phyloP scores from a whole-genome alignment of 2,888 invertebrate genomes.

The Molorchus minor region DNA sequence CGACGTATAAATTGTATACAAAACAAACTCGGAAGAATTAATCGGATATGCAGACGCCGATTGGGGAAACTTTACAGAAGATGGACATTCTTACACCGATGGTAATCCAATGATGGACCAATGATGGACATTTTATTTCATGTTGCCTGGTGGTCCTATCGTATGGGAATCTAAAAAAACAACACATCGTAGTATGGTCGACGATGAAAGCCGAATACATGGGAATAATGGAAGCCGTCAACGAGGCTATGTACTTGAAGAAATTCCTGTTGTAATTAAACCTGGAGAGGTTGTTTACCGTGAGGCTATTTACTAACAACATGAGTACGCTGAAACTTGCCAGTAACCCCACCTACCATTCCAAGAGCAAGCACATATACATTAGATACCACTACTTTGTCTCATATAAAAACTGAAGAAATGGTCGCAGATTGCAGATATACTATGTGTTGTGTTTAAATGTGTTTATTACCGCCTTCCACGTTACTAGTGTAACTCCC shows the following conservation, averaged over 20 bases:
- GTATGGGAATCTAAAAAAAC: slow-evolving; percentile 45
- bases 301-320: background rate
- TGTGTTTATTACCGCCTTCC: too few species aligned
- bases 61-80: slow-evolving; percentile 40
- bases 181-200: slow-evolving; percentile 45
- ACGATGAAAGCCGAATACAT: slow-evolving; percentile 47
- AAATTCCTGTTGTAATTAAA: background rate
- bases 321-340: background rate
- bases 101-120: too few species aligned
- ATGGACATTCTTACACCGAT: too few species aligned
- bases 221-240: slow-evolving; percentile 36
- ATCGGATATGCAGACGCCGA: slow-evolving; percentile 43
- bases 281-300: background rate
- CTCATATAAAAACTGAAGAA: background rate
- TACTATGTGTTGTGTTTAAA: background rate
- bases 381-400: background rate
- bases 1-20: slow-evolving; percentile 22
- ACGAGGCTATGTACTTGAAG: slow-evolving; percentile 29
- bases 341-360: background rate
- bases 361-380: background rate
- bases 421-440: background rate
- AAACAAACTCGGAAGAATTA: slow-evolving; percentile 22
- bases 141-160: slow-evolving; percentile 36
- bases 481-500: too few species aligned
- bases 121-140: too few species aligned